Base-by-base conservation (phyloP, 2,888 invertebrate genomes). In the Lumbricus terrestris region DNA sequence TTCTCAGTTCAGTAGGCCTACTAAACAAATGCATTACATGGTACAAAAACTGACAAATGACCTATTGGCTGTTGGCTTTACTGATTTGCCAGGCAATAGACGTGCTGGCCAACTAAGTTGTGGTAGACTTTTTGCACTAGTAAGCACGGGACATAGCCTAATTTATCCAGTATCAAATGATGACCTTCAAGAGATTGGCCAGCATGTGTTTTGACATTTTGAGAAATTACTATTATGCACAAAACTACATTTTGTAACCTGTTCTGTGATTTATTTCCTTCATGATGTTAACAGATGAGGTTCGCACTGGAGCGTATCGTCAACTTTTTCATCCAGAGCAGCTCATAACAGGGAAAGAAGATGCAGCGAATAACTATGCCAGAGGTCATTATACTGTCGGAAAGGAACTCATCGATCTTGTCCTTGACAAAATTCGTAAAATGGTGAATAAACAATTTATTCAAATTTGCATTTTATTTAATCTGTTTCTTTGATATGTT, bases 321-420 rank as follows among this genome's bases (percentile, higher is more conserved):
- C 91, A 91, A 89, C 90, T 92, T 54, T 92, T 92, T 89, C 92
- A 92, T 54, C 92, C 92, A 23, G 92, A 98, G 96, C 98, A 98
- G 96, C 96, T 98, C 95, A 98, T 98, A 95, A 98, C 98, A 93
- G 98, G 98, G 93, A 98, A 98, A 95, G 98, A 98, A 96, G 98
- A 98, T 95, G 98, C 98, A 88, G 98, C 98, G 93, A 99, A 99
- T 96, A 98, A 99, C 96, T 99, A 98, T 93, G 98, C 98, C 91
- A 97, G 98, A 94, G 98, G 98, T 33, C 93, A 93, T 91, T 93
- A 93, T 91, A 93, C 93, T 15, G 92, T 93, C 82, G 93, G 93
- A 83, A 93, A 93, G 90, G 93, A 93, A 90, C 92, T 93, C 83
- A 92, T 93, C 82, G 93, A 93, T 90, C 85, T 92, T 82, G 93